Base-by-base conservation (phyloP, 2,113 vertebrate genomes). In the Pseudopodoces humilis region DNA sequence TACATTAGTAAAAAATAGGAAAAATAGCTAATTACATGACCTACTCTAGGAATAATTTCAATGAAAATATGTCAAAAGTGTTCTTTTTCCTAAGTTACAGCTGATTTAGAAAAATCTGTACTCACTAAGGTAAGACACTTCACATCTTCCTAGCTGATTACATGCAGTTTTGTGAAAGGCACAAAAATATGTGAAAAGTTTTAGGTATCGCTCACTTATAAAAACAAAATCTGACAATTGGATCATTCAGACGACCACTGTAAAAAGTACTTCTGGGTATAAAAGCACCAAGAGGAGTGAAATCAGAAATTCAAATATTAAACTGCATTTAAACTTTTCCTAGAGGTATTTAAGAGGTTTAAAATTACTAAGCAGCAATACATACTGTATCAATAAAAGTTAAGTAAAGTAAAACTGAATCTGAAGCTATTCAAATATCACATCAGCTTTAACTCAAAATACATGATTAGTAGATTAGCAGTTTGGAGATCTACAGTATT, bases 391-490 rank as follows among this genome's bases (percentile, higher is more conserved):
- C 13, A 62, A 11, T 14, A 22, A 15, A 70, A 47, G 5, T 41
- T 25, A 88, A 82, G 6, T 37, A 23, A 60, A 71, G 20, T 37
- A 77, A 77, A 86, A 85, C 9, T 50, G 6, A 71, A 28, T 59
- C 16, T 55, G 62, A 68, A 74, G 10, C 15, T 85, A 53, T 44
- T 62, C 65, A 37, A 76, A 18, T 44, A 56, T 11, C 11, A 49
- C 2, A 65, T 22, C 7, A 84, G 72, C 7, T 74, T 74, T 17
- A 72, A 74, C 53, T 31, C 85, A 82, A 94, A 82, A 41, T 25
- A 58, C 0, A 0, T 6, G 2, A 91, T 43, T 37, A 81, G 11
- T 6, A 92, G 19, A 52, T 49, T 6, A 88, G 58, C 20, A 37
- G 9, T 60, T 64, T 76, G 23, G 24, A 64, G 16, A 68, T 30